These are phyloP conservation scores for Iphiclides podalirius DNA, from an alignment of 2,888 invertebrate genomes.

Conservation along the genomic window DNA sequence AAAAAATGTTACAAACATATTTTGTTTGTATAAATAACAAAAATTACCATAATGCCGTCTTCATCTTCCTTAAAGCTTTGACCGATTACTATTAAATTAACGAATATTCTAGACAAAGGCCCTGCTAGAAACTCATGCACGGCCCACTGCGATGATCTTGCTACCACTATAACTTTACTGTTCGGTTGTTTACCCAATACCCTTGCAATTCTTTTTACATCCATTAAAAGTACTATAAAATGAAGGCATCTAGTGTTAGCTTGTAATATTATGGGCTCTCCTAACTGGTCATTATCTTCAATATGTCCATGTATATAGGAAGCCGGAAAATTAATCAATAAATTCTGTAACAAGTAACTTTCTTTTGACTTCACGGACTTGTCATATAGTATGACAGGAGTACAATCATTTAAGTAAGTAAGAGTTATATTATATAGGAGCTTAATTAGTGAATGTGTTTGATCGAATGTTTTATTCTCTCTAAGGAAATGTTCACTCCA, in stretches of 20 bases:
- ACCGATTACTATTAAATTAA: conserved; percentile 85
- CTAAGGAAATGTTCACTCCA: conserved; percentile 75
- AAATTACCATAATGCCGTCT: conserved; percentile 60
- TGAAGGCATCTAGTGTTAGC: conserved; percentile 78
- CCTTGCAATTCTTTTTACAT: conserved; percentile 79
- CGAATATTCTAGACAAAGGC: conserved; percentile 81
- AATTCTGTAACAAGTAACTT: conserved; percentile 76
- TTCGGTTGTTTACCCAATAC: conserved; percentile 82
- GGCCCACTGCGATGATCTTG: conserved; percentile 87
- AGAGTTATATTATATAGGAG: conserved; percentile 81
- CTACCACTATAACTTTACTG: conserved; percentile 83
- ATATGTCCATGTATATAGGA: conserved; percentile 83
- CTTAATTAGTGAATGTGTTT: conserved; percentile 80
- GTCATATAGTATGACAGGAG: conserved; percentile 85
- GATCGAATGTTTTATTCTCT: conserved; percentile 57
- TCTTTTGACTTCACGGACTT: conserved; percentile 76
- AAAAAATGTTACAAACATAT: not conserved
- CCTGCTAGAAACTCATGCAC: conserved; percentile 85
- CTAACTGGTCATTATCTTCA: conserved; percentile 63
- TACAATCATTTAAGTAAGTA: conserved; percentile 82
- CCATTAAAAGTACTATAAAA: conserved; percentile 84
- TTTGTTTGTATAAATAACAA: not conserved
- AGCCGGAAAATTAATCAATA: conserved; percentile 79
- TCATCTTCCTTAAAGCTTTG: conserved; percentile 81
- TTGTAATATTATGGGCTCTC: conserved; percentile 64